A percentile compares a stretch with the other conserved stretches of the same genome.
Evolutionary conservation across 1,140 invertebrate species (phyloP).

Genomic region (Pygmarrhopalites habei): DNA sequence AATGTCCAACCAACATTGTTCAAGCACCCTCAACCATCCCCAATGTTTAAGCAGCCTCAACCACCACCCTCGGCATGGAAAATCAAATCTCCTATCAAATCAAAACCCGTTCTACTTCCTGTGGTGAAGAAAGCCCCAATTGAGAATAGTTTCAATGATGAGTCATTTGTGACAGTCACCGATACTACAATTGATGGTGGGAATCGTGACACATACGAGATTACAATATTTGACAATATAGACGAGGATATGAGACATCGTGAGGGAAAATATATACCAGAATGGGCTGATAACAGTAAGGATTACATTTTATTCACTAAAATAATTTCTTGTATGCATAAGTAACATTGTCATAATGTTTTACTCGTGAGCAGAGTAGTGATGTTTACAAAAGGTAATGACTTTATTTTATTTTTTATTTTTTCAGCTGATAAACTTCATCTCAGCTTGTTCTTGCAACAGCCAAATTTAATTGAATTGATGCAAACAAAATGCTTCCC

Average conservation of each 20-base stretch:
- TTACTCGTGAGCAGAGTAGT: too few species aligned
- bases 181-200: neutral
- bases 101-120: neutral
- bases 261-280: slow-evolving; percentile 19
- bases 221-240: slow-evolving; percentile 23
- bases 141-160: neutral
- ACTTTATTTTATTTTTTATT: too few species aligned
- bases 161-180: neutral
- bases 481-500: neutral
- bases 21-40: too few species aligned
- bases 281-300: slow-evolving; percentile 22
- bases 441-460: neutral
- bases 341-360: too few species aligned
- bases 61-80: neutral
- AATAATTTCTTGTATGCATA: too few species aligned
- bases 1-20: too few species aligned
- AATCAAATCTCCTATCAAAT: neutral
- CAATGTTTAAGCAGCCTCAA: too few species aligned
- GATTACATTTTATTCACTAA: too few species aligned
- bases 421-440: neutral
- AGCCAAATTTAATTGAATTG: neutral
- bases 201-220: slow-evolving; percentile 17
- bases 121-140: too few species aligned
- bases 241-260: slow-evolving; percentile 22
- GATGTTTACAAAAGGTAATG: too few species aligned